phyloP scores from a whole-genome alignment of 1,140 invertebrate species.

The Tetramorium parvispinum region DNA sequence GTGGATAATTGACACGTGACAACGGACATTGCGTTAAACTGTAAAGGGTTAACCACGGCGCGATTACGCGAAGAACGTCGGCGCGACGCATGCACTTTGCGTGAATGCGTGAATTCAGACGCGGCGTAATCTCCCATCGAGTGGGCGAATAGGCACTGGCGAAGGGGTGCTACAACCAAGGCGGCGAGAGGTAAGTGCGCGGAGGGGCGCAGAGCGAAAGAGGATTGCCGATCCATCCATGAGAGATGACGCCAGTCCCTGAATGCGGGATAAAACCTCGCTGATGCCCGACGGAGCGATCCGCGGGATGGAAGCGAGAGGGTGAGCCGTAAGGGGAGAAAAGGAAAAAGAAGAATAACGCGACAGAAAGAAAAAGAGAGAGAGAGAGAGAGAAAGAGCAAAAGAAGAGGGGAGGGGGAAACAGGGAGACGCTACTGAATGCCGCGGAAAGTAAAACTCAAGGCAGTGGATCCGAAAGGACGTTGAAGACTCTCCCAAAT shows the following conservation, averaged over 20 bases:
- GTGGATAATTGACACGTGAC: neutral
- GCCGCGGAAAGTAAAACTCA: conserved; percentile 84
- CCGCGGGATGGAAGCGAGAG: conserved; percentile 71
- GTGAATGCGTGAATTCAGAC: conserved; percentile 67
- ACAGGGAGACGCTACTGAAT: conserved; percentile 81
- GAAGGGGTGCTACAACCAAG: conserved; percentile 45
- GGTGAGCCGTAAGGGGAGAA: conserved; percentile 31
- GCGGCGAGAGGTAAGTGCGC: conserved; percentile 60
- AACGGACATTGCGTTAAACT: neutral
- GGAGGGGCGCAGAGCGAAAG: conserved; percentile 78
- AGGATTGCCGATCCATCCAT: conserved; percentile 84
- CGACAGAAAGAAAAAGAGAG: conserved; percentile 59
- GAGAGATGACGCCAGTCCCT: conserved; percentile 80
- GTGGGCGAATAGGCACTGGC: conserved; percentile 74
- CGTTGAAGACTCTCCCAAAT: conserved; percentile 82
- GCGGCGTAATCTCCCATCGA: conserved; percentile 79
- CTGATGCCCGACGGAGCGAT: conserved; percentile 80
- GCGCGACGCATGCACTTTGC: conserved; percentile 63
- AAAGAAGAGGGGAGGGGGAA: conserved; percentile 52
- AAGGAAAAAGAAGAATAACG: conserved; percentile 67
- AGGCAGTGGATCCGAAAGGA: conserved; percentile 81
- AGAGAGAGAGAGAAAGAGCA: conserved; percentile 40
- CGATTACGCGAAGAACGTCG: conserved; percentile 28
- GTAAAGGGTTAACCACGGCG: conserved; percentile 31
- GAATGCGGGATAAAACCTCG: conserved; percentile 83